Evolutionary conservation across 2,797 vertebrate genomes (phyloP).

Genomic region (Aulostomus chinensis): DNA sequence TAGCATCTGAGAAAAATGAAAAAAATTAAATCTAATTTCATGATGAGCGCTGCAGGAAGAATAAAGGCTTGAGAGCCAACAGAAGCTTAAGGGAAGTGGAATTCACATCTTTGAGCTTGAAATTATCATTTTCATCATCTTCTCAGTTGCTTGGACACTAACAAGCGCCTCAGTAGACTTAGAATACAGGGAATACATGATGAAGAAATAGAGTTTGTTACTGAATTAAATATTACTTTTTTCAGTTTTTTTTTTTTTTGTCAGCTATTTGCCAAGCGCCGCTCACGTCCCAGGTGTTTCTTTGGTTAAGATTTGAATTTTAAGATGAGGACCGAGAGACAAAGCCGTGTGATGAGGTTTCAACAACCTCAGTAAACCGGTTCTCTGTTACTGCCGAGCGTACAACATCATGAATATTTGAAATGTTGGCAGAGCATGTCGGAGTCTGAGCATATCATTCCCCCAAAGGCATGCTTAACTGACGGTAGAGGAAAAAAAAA

Average conservation of each 20-base stretch:
- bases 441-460: slow-evolving; percentile 25
- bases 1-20: slow-evolving; percentile 41
- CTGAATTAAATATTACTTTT: slow-evolving; percentile 30
- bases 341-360: slow-evolving; percentile 26
- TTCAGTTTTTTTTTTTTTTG: slow-evolving; percentile 6
- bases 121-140: slow-evolving; percentile 33
- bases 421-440: slow-evolving; percentile 28
- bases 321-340: slow-evolving; percentile 10
- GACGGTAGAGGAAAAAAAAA: too few relatives aligned
- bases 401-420: slow-evolving; percentile 49
- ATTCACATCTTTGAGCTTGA: slow-evolving; percentile 22
- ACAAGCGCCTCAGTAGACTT: slow-evolving; percentile 2
- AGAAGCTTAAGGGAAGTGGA: slow-evolving; percentile 47
- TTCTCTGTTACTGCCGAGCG: slow-evolving; percentile 15
- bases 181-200: slow-evolving; percentile 4
- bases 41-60: slow-evolving; percentile 53
- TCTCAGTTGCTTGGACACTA: slow-evolving; percentile 34
- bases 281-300: slow-evolving; percentile 29
- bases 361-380: slow-evolving; percentile 8
- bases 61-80: slow-evolving; percentile 28
- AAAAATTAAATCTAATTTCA: slow-evolving; percentile 59
- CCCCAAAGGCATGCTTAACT: slow-evolving; percentile 31
- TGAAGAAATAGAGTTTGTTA: slow-evolving; percentile 16
- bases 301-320: slow-evolving; percentile 28
- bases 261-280: slow-evolving; percentile 3